phyloP scores from a whole-genome alignment of 2,797 vertebrate species.

The Intellagama lesueurii region DNA sequence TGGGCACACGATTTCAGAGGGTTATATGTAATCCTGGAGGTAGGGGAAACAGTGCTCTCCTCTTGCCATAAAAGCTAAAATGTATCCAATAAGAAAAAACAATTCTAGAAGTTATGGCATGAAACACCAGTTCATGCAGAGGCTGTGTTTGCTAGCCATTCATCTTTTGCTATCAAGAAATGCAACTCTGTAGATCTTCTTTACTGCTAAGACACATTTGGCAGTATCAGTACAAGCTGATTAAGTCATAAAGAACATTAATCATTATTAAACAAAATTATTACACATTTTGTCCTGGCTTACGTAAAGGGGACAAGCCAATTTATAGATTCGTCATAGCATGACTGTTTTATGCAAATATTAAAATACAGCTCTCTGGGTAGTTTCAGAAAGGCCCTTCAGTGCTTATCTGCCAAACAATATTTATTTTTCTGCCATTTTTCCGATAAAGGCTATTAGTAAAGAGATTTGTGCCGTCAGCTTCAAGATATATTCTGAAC shows the following conservation, averaged over 20 bases:
- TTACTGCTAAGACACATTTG: neutral
- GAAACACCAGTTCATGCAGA: neutral
- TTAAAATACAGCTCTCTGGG: slow-evolving; percentile 25
- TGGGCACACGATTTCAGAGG: fast-evolving
- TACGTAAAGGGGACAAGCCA: slow-evolving; percentile 9
- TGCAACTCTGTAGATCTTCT: neutral
- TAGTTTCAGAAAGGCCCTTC: slow-evolving; percentile 19
- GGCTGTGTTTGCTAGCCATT: neutral
- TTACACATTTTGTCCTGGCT: neutral
- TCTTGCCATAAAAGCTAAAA: slow-evolving; percentile 14
- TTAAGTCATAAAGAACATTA: slow-evolving; percentile 21
- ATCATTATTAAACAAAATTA: slow-evolving; percentile 20
- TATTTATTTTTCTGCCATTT: slow-evolving; percentile 49
- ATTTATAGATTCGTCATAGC: slow-evolving; percentile 24
- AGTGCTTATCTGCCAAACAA: neutral
- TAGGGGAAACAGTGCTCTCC: neutral
- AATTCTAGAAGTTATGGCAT: neutral
- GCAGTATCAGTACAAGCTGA: neutral
- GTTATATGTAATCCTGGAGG: neutral
- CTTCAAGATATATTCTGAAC: slow-evolving; percentile 40
- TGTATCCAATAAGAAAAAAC: neutral
- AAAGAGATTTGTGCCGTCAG: slow-evolving; percentile 37
- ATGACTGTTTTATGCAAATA: neutral
- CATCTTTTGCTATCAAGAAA: slow-evolving; percentile 14
- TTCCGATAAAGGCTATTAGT: slow-evolving; percentile 46